Base-by-base conservation (phyloP, 2,888 invertebrate genomes). In the Drosophila rellima region DNA sequence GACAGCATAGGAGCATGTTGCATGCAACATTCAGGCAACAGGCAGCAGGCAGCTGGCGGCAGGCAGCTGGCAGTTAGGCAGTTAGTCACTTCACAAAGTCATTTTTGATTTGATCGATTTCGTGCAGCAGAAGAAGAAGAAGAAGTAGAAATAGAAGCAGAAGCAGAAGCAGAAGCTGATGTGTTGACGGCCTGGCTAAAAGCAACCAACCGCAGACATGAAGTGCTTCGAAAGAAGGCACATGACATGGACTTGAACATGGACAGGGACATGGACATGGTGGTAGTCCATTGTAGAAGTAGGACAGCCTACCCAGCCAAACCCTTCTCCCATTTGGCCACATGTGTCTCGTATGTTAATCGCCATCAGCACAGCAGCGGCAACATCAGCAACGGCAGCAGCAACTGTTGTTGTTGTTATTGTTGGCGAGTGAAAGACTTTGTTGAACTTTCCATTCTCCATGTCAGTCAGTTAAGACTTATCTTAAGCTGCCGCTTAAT, bases 61-160 rank as follows among this genome's bases (percentile, higher is more conserved):
- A 68, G 72, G 78, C 83, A 80, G 86, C 86, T 73, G 72, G 77
- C 88, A 84, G 82, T 80, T 72, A 80, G 83, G 83, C 84, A 84
- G 84, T 84, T 85, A 88, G 83, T 84, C 85, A 88, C 85, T 85
- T 85, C 82, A 87, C 85, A 83, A 82, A 88, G 86, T 86, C 86
- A 86, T 88, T 88, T 86, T 86, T 86, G 90, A 90, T 90, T 90
- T 90, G 90, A 90, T 90, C 90, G 90, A 90, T 90, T 90, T 88
- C 88, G 89, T 90, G 89, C 89, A 89, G 70, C 60, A 50, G 65
- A 15, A 67, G 44, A 47, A 54, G 23, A 31, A 45, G 70, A 18
- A 51, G 66, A 17, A 48, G 35, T 6, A 44, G 62, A 18, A n/a
- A n/a, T n/a, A 33, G 33, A 33, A 55, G 51, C 40, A 42, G 57